phyloP scores from a whole-genome alignment of 2,888 invertebrate genomes.

The Pycnomerus fuliginosus region DNA sequence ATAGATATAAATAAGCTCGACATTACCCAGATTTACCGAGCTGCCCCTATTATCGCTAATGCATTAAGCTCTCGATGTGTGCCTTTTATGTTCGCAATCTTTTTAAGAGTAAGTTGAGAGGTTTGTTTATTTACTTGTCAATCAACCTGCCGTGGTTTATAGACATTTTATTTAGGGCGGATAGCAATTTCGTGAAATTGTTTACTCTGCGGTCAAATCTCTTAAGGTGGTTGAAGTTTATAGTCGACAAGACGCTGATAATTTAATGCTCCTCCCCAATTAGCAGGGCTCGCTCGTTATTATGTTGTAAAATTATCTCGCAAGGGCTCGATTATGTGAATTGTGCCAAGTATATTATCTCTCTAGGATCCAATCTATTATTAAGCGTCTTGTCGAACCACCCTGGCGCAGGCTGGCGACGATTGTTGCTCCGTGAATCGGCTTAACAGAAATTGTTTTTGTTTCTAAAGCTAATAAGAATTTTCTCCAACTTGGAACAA shows the following conservation, averaged over 20 bases:
- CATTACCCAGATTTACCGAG: conserved; percentile 10
- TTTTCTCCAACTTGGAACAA: too few species aligned
- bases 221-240: conserved; percentile 35
- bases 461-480: too few species aligned
- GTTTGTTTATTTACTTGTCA: conserved; percentile 11
- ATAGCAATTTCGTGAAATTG: conserved; percentile 3
- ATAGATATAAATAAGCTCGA: conserved; percentile 21
- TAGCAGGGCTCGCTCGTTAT: conserved; percentile 46
- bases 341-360: conserved; percentile 31
- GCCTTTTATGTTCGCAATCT: too few species aligned
- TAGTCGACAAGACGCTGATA: conserved; percentile 43
- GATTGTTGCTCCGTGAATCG: too few species aligned
- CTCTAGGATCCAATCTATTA: too few species aligned
- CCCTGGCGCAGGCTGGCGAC: too few species aligned
- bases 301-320: conserved; percentile 45
- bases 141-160: conserved; percentile 7
- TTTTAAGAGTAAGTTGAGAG: too few species aligned
- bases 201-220: conserved; percentile 10
- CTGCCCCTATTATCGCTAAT: too few species aligned
- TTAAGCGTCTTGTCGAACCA: too few species aligned
- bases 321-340: conserved; percentile 44
- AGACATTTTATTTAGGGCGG: conserved; percentile 5
- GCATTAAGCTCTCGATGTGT: too few species aligned
- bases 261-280: conserved; percentile 48
- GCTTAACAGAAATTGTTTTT: too few species aligned